Base-by-base conservation (phyloP, 2,113 vertebrate genomes). In the Ptyas mucosa region DNA sequence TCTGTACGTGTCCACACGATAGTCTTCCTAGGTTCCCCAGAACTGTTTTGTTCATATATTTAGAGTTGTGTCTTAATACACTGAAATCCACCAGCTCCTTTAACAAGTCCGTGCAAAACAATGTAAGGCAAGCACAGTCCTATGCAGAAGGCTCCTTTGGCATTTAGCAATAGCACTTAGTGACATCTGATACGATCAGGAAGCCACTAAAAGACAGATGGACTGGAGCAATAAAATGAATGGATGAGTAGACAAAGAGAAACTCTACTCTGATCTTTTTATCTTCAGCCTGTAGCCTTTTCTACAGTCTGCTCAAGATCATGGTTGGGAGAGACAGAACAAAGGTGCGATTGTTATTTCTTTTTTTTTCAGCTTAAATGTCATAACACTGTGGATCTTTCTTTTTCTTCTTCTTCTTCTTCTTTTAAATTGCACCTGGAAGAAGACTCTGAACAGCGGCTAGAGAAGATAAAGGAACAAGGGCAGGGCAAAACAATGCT, bases 191-290 rank as follows among this genome's bases (percentile, higher is more conserved):
- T 64, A 61, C 69, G 91, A 0, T 75, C 92, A 89, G 90, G 52
- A 96, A 96, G 95, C 91, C 51, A 86, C 94, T 58, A 94, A 57
- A 91, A 94, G 94, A 91, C 87, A 94, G 92, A 95, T 94, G 94
- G 95, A 94, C 93, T 91, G 0, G 5, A 95, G 94, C 89, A 95
- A 93, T 94, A 95, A 94, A 88, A 93, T 58, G 94, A 94, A 93
- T 0, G 18, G n/a, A 81, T 93, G 93, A 90, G 69, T 87, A 93
- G 91, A 94, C 49, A 95, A 93, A 94, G 55, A 95, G 91, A 94
- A 94, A 94, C 92, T 92, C 87, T 94, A 91, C 92, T 69, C 51
- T 89, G 94, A 8, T 2, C 7, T 91, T 96, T 49, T 95, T 93
- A 88, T 94, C n/a, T 94, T 86, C 81, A 91, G 81, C 58, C 89